Conservation (phyloP, 92 coral and sea anemone genomes). For the Epizoanthus scotinus region DNA sequence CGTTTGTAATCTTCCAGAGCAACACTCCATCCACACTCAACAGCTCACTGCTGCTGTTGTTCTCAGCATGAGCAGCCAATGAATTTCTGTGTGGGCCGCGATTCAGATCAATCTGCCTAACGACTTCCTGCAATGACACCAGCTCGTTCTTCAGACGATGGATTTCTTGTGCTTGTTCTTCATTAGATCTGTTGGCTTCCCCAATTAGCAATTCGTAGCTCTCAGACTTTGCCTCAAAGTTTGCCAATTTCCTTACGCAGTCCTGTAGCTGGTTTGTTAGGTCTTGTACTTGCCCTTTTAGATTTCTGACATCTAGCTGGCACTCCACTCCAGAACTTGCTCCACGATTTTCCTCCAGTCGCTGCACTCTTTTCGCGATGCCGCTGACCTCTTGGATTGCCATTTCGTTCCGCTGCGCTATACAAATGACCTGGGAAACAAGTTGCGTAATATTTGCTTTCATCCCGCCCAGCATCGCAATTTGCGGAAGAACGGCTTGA, state of each 20-base stretch:
- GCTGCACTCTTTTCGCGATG: background rate
- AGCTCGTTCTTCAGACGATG: background rate
- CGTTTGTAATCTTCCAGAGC: constrained; percentile 3
- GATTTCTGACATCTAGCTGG: background rate
- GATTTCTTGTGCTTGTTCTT: constrained; percentile 19
- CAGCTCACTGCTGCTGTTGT: background rate
- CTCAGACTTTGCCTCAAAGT: constrained; percentile 8
- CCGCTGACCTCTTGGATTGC: background rate
- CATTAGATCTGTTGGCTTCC: constrained; percentile 23
- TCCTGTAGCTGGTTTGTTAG: constrained; percentile 18
- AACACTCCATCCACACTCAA: background rate
- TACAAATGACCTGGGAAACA: constrained; percentile 36
- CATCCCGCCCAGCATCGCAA: constrained; percentile 15
- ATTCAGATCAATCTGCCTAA: background rate
- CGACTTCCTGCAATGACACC: background rate
- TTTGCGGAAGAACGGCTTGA: constrained; percentile 16
- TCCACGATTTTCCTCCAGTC: background rate
- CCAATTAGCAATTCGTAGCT: constrained; percentile 26
- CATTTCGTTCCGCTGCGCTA: background rate
- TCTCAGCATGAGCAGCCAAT: background rate
- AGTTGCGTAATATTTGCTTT: constrained; percentile 42
- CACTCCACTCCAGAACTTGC: background rate
- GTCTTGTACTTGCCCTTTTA: constrained; percentile 8
- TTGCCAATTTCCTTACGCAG: background rate
- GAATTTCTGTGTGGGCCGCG: background rate